phyloP scores from a whole-genome alignment of 2,113 vertebrate species.

The Ovis canadensis region DNA sequence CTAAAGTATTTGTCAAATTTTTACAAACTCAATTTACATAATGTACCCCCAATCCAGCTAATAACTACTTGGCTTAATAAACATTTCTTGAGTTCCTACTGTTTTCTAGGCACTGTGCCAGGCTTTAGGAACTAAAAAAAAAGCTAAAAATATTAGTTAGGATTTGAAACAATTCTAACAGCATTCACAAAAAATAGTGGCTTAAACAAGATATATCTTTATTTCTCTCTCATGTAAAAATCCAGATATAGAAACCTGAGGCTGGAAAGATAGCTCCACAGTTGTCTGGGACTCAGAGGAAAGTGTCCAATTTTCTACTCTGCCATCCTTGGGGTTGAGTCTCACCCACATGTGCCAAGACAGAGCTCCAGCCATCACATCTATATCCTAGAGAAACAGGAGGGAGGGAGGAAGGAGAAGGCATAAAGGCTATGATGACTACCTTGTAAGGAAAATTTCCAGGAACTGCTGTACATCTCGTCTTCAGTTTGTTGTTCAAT shows the following conservation, averaged over 20 bases:
- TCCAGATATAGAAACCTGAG: not conserved
- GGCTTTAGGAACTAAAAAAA: not conserved
- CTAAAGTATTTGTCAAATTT: constrained; percentile 11
- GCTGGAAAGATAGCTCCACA: not conserved
- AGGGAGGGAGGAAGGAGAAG: not conserved
- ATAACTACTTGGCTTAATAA: constrained; percentile 44
- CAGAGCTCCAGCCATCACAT: not conserved
- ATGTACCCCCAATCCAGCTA: not conserved
- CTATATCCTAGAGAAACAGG: not conserved
- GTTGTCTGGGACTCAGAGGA: not conserved
- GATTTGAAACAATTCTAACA: not conserved
- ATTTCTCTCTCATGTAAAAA: not conserved
- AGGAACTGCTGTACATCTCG: not conserved
- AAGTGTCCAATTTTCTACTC: not conserved
- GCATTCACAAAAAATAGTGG: not conserved
- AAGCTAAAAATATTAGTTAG: not conserved
- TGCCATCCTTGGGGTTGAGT: not conserved
- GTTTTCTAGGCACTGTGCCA: constrained; percentile 38
- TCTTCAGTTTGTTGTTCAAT: not conserved
- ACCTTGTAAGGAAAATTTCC: not conserved
- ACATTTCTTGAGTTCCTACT: constrained; percentile 38
- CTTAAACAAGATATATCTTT: not conserved
- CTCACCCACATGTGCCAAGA: not conserved
- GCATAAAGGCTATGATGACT: not conserved
- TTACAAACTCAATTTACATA: constrained; percentile 38